Base-by-base conservation (phyloP, 2,797 vertebrate species). In the Apodemus agrarius region DNA sequence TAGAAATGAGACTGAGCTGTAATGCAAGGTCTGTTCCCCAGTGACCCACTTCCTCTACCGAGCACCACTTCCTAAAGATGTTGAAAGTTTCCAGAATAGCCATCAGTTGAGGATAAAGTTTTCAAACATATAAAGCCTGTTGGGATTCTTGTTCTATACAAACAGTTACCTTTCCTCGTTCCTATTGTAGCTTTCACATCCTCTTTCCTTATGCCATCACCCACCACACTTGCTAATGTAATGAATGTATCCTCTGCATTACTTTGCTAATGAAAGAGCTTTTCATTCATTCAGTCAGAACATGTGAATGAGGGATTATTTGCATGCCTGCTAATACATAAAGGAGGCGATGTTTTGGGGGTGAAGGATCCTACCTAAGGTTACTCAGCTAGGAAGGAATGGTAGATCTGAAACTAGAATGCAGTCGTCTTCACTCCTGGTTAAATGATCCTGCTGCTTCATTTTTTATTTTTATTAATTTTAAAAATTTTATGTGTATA, bases 211-310 rank as follows among this genome's bases (percentile, higher is more conserved):
- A 52, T 21, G 26, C 31, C 46, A 49, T 16, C 19, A 61, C 16
- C 0, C 29, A 43, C 37, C 34, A 34, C 43, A 49, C 49, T 31
- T 57, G 72, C 14, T 29, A 10, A 19, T 80, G 92, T 61, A 81
- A 46, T 49, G 46, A 81, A 21, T 57, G n/a, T 52, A 54, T 81
- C n/a, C 31, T 57, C 26, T 63, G 13, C 61, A 63, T 65, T 65
- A 82, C 49, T 92, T 21, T 83, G 46, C 34, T 76, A 34, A 34
- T 74, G 54, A 90, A 92, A 92, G 40, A 96, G 43, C 8, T 97
- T 94, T 90, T 52, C n/a, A 78, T 37, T n/a, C 9, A 46, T 88
- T 90, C 49, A 54, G 22, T 40, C 79, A 79, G 65, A 17, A 84
- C 72, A 43, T 69, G 34, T 46, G 59, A 85, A 46, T 31, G 43